phyloP scores from a whole-genome alignment of 2,888 invertebrate species.

The Belgica antarctica region DNA sequence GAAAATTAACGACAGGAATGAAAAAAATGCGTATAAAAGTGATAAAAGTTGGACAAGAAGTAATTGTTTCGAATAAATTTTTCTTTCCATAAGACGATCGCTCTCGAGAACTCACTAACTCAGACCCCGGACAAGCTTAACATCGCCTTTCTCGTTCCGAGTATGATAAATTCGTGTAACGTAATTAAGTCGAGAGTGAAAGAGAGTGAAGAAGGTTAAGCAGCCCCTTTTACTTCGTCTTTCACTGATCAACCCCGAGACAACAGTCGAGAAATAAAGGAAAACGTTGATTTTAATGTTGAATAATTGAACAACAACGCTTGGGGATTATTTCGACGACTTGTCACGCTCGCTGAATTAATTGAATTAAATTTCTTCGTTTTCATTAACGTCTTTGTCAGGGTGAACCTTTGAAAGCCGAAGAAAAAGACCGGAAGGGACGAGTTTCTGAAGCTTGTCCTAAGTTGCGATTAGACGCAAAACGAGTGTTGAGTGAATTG shows the following conservation, averaged over 20 bases:
- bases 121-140: too few species aligned
- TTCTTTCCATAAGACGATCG: neutral
- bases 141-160: neutral
- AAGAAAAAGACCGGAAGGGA: neutral
- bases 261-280: too few species aligned
- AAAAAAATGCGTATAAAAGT: neutral
- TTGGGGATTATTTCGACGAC: neutral
- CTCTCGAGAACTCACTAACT: too few species aligned
- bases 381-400: too few species aligned
- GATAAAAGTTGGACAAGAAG: neutral
- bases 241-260: neutral
- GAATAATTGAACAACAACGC: neutral
- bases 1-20: neutral
- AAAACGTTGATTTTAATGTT: conserved; percentile 6
- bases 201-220: too few species aligned
- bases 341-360: too few species aligned
- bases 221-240: neutral
- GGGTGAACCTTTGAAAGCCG: neutral
- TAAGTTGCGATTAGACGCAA: too few species aligned
- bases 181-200: neutral
- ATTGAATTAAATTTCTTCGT: too few species aligned
- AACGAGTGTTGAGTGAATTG: too few species aligned
- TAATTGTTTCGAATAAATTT: conserved; percentile 16
- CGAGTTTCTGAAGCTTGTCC: neutral
- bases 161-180: conserved; percentile 10